Evolutionary conservation across 2,888 invertebrate genomes (phyloP).

Genomic region (Cephus runcator): DNA sequence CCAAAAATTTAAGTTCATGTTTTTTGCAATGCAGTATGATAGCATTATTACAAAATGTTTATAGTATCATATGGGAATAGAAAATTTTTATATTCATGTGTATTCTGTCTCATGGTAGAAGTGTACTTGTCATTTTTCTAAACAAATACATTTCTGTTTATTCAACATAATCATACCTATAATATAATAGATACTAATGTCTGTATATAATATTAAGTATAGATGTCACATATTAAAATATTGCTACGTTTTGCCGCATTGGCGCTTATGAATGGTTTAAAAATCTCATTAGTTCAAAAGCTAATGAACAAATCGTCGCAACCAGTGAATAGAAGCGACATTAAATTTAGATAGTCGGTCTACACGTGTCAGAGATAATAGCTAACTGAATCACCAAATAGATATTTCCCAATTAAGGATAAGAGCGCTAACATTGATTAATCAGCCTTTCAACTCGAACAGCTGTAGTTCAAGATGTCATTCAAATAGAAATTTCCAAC

Average conservation of each 20-base stretch:
- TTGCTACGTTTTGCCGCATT: slow-evolving; percentile 8
- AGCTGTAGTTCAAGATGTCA: background rate
- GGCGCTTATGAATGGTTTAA: background rate
- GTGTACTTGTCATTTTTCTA: background rate
- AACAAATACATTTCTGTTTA: background rate
- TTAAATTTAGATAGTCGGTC: background rate
- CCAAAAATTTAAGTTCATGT: background rate
- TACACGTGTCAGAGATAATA: background rate
- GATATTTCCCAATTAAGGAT: background rate
- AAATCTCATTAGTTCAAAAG: background rate
- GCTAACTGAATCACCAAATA: background rate
- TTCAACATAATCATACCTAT: background rate
- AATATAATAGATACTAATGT: background rate
- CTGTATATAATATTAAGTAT: slow-evolving; percentile 17
- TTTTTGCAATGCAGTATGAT: background rate
- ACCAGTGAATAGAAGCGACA: background rate
- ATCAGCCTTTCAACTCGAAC: background rate
- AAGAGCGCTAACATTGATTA: background rate
- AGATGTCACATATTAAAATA: background rate
- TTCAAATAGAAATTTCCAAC: background rate
- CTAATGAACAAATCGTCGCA: background rate
- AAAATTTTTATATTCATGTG: background rate
- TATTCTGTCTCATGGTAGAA: background rate
- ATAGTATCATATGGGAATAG: background rate
- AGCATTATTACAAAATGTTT: background rate